Conservation (phyloP, 2,888 invertebrate species). For the Ophioninae sp. region DNA sequence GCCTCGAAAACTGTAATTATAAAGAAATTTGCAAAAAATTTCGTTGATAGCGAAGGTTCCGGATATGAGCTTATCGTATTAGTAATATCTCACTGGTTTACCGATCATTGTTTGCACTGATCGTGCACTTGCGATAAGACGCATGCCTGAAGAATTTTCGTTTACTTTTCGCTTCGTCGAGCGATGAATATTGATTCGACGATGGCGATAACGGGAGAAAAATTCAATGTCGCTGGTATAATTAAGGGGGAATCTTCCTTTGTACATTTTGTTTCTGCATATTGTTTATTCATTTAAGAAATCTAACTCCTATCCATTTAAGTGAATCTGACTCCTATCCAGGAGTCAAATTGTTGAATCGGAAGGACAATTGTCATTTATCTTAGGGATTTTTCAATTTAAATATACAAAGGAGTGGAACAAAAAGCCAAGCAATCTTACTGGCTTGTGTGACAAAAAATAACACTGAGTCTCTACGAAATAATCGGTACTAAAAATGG, state of each 20-base stretch:
- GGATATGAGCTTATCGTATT: neutral
- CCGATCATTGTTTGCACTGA: neutral
- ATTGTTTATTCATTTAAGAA: too few species aligned
- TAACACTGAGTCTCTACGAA: too few species aligned
- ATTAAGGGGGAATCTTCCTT: neutral
- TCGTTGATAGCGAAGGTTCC: neutral
- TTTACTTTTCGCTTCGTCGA: neutral
- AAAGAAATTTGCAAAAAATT: neutral
- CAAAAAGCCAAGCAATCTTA: too few species aligned
- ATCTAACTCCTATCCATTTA: too few species aligned
- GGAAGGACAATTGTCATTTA: too few species aligned
- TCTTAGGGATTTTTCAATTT: too few species aligned
- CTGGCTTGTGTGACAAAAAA: too few species aligned
- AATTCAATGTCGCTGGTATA: neutral
- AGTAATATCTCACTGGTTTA: neutral
- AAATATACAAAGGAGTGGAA: too few species aligned
- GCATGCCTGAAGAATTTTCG: neutral
- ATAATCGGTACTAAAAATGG: too few species aligned
- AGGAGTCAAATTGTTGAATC: too few species aligned
- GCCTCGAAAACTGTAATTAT: neutral
- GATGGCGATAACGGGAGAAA: neutral
- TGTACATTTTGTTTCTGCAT: too few species aligned
- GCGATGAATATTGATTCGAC: neutral
- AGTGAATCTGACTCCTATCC: too few species aligned
- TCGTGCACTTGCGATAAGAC: neutral